A percentile compares a stretch with the other conserved stretches of the same genome.
Evolutionary conservation across 2,113 vertebrate species (phyloP).

Genomic region (Forbesichthys agassizii): DNA sequence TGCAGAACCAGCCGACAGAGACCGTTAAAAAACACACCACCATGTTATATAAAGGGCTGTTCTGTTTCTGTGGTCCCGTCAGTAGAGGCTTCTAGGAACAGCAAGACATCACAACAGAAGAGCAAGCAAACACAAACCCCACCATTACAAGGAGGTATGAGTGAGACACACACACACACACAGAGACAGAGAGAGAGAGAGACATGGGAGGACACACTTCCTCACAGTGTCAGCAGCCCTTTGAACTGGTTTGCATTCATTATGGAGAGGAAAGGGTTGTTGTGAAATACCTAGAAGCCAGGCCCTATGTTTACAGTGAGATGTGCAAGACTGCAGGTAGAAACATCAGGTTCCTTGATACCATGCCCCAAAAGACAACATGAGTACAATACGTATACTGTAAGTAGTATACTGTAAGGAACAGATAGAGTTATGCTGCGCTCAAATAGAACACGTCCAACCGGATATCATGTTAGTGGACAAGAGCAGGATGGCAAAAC

Average conservation of each 20-base stretch:
- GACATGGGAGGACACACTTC: constrained; percentile 73
- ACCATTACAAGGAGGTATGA: constrained; percentile 23
- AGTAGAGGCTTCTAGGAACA: not conserved
- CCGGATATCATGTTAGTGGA: too few relatives aligned
- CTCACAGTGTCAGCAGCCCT: constrained; percentile 66
- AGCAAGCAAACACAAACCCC: not conserved
- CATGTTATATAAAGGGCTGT: too few relatives aligned
- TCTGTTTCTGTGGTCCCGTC: too few relatives aligned
- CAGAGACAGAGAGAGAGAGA: constrained; percentile 4
- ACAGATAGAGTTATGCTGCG: too few relatives aligned
- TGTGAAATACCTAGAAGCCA: constrained; percentile 61
- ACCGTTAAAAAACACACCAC: constrained; percentile 23
- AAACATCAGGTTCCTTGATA: constrained; percentile 35
- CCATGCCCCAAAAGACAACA: constrained; percentile 13
- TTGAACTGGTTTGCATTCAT: constrained; percentile 60
- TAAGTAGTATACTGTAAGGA: too few relatives aligned
- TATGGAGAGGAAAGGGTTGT: constrained; percentile 39
- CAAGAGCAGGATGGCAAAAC: too few relatives aligned
- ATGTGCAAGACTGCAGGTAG: constrained; percentile 37
- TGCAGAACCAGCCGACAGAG: constrained; percentile 29
- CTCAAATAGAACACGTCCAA: too few relatives aligned
- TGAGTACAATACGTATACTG: too few relatives aligned
- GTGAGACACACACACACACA: constrained; percentile 34
- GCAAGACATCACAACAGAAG: not conserved
- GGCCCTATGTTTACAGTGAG: constrained; percentile 41